Evolutionary conservation across 2,113 vertebrate species (phyloP), one percentile per base, ranked within the genome.

Genomic region (Ochotona princeps): DNA sequence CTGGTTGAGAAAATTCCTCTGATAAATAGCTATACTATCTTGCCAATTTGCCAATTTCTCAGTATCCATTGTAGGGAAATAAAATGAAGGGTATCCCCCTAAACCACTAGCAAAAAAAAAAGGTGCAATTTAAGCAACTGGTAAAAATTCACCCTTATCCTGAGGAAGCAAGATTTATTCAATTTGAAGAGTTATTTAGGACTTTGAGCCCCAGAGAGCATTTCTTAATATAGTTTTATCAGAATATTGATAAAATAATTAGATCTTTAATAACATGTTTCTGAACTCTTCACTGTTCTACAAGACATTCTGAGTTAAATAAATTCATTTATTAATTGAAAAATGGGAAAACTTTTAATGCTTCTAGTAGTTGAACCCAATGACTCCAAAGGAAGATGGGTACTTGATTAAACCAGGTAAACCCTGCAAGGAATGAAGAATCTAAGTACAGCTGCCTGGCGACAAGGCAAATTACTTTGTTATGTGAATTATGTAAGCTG

Each of bases 161-260:
- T 32, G 21, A 61, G 67, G 20, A 83, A 83, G 13, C 8, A 80
- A 5, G 13, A 80, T 76, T 32, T n/a, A 32, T 51, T 17, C 30
- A 80, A 44, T 63, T 32, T 90, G 26, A 74, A 79, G 38, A 83
- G n/a, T 72, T 80, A 66, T 49, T 74, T 30, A 60, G 61, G 67
- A 76, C 26, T 73, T 80, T 88, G 2, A 69, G 51, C 9, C 8
- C 30, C 85, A 72, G 25, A 89, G 49, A 82, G 81, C 81, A 67
- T 73, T 67, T 90, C 32, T 69, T 89, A 76, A 38, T 66, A 88
- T 38, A 69, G 18, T 83, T 89, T 85, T 88, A 92, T 83, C 38
- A 54, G 5, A 80, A 90, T 88, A 44, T 57, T 82, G 28, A 92
- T 92, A 49, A 93, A 92, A 89, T n/a, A 65, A 90, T 75, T 28